A percentile compares a stretch with the other conserved stretches of the same genome.
Conservation (phyloP, 1,140 invertebrate species). For the Cotesia typhae region DNA sequence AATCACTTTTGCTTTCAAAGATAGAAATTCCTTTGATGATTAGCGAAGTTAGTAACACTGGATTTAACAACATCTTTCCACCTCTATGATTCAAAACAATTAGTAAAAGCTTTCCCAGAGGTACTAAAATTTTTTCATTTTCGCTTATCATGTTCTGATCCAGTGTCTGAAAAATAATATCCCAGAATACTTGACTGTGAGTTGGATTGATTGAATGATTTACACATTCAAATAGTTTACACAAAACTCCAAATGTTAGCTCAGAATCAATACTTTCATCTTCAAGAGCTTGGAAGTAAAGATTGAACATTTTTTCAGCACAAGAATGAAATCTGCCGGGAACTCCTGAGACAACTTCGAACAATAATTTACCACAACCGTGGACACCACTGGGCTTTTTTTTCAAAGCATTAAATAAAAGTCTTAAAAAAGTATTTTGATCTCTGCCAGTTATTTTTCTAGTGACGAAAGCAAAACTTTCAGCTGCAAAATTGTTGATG, state of each 20-base stretch:
- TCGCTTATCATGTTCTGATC: slow-evolving; percentile 25
- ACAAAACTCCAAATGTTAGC: slow-evolving; percentile 72
- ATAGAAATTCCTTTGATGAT: slow-evolving; percentile 59
- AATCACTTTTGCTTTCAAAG: slow-evolving; percentile 60
- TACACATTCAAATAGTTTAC: slow-evolving; percentile 70
- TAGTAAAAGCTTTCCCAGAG: slow-evolving; percentile 69
- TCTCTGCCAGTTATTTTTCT: slow-evolving; percentile 79
- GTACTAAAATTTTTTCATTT: slow-evolving; percentile 40
- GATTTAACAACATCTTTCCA: slow-evolving; percentile 72
- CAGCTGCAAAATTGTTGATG: slow-evolving; percentile 91
- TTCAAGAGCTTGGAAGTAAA: slow-evolving; percentile 71
- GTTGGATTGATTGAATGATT: slow-evolving; percentile 68
- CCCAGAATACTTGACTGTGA: slow-evolving; percentile 72
- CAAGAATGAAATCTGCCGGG: slow-evolving; percentile 84
- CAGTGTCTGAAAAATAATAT: slow-evolving; percentile 52
- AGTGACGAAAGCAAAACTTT: slow-evolving; percentile 92
- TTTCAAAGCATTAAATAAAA: slow-evolving; percentile 75
- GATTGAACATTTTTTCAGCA: slow-evolving; percentile 71
- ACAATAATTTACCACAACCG: slow-evolving; percentile 84
- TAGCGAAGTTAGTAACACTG: slow-evolving; percentile 67
- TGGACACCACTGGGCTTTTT: slow-evolving; percentile 71
- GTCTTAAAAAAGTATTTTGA: slow-evolving; percentile 76
- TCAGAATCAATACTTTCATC: slow-evolving; percentile 66
- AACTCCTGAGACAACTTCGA: slow-evolving; percentile 85
- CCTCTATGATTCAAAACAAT: slow-evolving; percentile 70